Evolutionary conservation across 1,140 invertebrate genomes (phyloP).

Genomic region (Macrotrachela quadricornifera): DNA sequence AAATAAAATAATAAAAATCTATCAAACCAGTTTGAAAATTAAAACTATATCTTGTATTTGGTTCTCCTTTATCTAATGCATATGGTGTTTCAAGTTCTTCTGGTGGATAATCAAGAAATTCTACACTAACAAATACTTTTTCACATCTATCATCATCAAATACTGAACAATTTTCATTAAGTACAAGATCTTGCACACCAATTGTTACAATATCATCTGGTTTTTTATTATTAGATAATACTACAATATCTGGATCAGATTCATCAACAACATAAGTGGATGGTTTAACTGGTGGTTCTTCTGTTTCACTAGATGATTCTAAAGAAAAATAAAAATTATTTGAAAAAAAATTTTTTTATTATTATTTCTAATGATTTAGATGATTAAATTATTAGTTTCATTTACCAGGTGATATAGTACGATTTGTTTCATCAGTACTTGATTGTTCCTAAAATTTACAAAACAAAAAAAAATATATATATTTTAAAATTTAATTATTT

Average conservation of each 20-base stretch:
- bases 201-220: constrained; percentile 18
- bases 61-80: constrained; percentile 28
- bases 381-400: too few relatives aligned
- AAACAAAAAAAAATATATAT: too few relatives aligned
- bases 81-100: constrained; percentile 31
- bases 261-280: constrained; percentile 1
- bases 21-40: constrained; percentile 41
- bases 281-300: neutral
- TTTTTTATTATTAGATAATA: neutral
- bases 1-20: constrained; percentile 31
- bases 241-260: constrained; percentile 1
- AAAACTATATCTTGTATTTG: constrained; percentile 21
- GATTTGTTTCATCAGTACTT: too few relatives aligned
- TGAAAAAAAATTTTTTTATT: too few relatives aligned
- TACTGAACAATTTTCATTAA: constrained; percentile 14
- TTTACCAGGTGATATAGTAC: too few relatives aligned
- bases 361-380: too few relatives aligned
- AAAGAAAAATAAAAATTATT: neutral
- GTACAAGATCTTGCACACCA: constrained; percentile 20
- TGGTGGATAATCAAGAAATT: constrained; percentile 26
- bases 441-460: too few relatives aligned
- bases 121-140: constrained; percentile 30
- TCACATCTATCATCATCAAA: constrained; percentile 20
- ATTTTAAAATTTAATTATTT: too few relatives aligned
- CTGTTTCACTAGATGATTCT: neutral